Conservation (phyloP, 2,888 invertebrate genomes). For the Sphecodes monilicornis region DNA sequence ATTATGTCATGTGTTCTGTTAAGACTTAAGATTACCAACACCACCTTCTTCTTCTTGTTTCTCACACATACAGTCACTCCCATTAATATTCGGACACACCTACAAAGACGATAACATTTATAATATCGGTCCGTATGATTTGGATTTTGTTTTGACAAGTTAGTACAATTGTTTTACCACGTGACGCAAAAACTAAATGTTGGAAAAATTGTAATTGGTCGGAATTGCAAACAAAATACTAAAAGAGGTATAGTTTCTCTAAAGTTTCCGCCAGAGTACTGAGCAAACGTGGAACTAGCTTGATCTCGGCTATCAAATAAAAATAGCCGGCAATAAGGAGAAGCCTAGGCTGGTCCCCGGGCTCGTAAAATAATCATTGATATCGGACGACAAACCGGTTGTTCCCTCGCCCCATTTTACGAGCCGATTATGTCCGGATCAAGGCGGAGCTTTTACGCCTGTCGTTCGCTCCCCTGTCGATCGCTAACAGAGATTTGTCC, state of each 20-base stretch:
- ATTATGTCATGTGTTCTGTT: too few relatives aligned
- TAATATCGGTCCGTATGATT: too few relatives aligned
- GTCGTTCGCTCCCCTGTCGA: conserved; percentile 19
- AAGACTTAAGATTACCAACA: too few relatives aligned
- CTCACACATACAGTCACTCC: too few relatives aligned
- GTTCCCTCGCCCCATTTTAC: conserved; percentile 43
- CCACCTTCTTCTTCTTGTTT: too few relatives aligned
- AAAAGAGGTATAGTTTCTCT: background rate
- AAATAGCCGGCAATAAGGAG: conserved; percentile 13
- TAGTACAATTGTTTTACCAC: too few relatives aligned
- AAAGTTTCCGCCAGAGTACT: background rate
- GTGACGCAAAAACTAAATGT: too few relatives aligned
- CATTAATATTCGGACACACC: too few relatives aligned
- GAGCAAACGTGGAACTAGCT: background rate
- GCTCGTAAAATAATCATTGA: conserved; percentile 69
- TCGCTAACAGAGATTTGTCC: conserved; percentile 46
- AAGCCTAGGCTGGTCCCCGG: conserved; percentile 12
- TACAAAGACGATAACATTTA: too few relatives aligned
- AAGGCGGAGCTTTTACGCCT: conserved; percentile 48
- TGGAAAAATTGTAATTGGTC: too few relatives aligned
- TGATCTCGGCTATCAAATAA: conserved; percentile 18
- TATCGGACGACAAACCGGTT: conserved; percentile 30
- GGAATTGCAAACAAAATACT: too few relatives aligned
- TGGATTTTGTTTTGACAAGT: too few relatives aligned
- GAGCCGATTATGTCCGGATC: conserved; percentile 63